phyloP scores from a whole-genome alignment of 2,797 vertebrate species.

The Cirrhinus mrigala region DNA sequence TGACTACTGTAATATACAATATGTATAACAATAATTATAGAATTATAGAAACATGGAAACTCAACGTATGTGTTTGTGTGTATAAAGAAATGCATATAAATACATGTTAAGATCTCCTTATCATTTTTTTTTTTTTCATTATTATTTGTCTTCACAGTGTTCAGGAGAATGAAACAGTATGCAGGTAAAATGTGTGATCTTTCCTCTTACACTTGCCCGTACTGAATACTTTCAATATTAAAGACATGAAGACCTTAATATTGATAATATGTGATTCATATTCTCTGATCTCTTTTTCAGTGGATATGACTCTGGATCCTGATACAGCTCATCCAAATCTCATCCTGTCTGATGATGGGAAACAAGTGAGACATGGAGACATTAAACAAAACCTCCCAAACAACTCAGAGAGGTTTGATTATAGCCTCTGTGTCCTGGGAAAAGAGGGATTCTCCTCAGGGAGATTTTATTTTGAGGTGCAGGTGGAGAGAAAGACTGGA shows the following conservation, averaged over 20 bases:
- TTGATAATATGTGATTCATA: no score
- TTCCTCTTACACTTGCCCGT: neutral
- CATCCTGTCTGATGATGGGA: neutral
- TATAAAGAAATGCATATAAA: no score
- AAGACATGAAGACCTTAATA: no score
- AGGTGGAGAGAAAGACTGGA: no score
- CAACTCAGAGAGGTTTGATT: no score
- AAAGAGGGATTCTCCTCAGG: no score
- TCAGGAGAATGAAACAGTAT: neutral
- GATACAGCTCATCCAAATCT: neutral
- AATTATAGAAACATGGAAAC: neutral
- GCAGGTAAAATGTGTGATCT: neutral
- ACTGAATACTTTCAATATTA: no score
- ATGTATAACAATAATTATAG: no score
- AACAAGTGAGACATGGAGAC: neutral
- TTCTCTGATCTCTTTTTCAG: neutral
- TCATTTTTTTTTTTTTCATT: neutral
- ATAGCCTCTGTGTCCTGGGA: fast-evolving
- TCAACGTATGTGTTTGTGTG: no score
- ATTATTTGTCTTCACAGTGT: neutral
- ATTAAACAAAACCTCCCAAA: no score
- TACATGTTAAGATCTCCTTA: neutral
- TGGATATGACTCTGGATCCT: neutral
- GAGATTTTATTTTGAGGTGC: no score
- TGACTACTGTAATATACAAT: neutral